Conservation (phyloP, 2,888 invertebrate species). For the Teleogryllus oceanicus region DNA sequence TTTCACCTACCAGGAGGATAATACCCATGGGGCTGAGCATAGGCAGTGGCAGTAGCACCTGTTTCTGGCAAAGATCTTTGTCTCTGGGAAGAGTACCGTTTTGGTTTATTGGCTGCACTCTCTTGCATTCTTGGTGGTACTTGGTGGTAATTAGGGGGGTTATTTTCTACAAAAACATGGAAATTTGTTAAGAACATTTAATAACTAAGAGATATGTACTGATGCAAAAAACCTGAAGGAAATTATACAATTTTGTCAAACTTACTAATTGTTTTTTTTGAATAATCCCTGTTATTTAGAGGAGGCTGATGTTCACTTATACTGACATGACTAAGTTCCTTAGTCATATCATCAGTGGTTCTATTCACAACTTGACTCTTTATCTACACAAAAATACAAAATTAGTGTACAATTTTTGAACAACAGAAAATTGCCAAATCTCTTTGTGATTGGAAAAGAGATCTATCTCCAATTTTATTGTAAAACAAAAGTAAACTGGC, state of each 20-base stretch:
- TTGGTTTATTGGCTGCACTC: slow-evolving; percentile 52
- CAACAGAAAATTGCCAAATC: too few species aligned
- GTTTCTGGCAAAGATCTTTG: slow-evolving; percentile 58
- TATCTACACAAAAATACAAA: slow-evolving; percentile 19
- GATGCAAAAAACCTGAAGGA: too few species aligned
- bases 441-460: too few species aligned
- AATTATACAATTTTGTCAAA: too few species aligned
- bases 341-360: slow-evolving; percentile 29
- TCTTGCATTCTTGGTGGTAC: slow-evolving; percentile 41
- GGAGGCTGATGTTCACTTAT: slow-evolving; percentile 21
- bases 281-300: slow-evolving; percentile 3
- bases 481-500: too few species aligned
- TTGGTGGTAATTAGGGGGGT: slow-evolving; percentile 5
- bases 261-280: slow-evolving; percentile 3
- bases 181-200: not conserved
- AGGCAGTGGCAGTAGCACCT: slow-evolving; percentile 41
- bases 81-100: slow-evolving; percentile 65
- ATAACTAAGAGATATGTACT: slow-evolving; percentile 24
- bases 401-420: too few species aligned
- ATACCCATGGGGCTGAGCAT: slow-evolving; percentile 30
- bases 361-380: slow-evolving; percentile 23
- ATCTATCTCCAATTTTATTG: too few species aligned
- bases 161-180: not conserved
- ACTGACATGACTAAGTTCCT: slow-evolving; percentile 28
- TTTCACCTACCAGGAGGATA: slow-evolving; percentile 23